Evolutionary conservation across 2,797 vertebrate species (phyloP), one percentile per base, ranked within the genome.

Genomic region (Malacoraja senta): DNA sequence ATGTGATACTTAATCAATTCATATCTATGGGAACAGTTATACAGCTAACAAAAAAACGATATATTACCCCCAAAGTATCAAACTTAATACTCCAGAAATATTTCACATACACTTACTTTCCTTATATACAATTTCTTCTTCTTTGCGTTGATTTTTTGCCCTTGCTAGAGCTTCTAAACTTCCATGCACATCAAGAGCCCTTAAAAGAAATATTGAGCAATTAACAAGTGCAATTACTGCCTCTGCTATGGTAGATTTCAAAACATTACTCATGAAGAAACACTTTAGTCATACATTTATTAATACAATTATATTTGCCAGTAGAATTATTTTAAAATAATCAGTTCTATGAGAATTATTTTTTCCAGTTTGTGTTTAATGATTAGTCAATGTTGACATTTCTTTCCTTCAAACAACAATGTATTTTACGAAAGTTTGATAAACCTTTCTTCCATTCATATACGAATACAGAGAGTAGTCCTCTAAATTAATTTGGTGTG

Each of bases 171-270:
- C 99, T 95, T 99, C 99, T 17, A 95, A 97, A 94, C 99, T 99
- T 94, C 99, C 99, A 98, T 99, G 99, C 35, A 99, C 98, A 94
- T 99, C 99, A 94, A 99, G 94, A 19, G 98, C 98, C 95, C 99
- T 99, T 71, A n/a, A 80, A 53, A 92, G 19, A 92, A 76, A 58
- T 26, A 74, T 53, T 76, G 44, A 74, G 21, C 63, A 88, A 68
- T 63, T 65, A 63, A 65, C 65, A 68, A 35, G 2, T 88, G 84
- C 61, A 35, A 9, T 21, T 68, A 88, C 8, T 26, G 9, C 26
- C 58, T n/a, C 81, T 29, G 38, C 61, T 65, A 10, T 24, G 13
- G 8, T 35, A 58, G 53, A 32, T 63, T 86, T 84, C 38, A 44
- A 83, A 61, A 26, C 6, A n/a, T 12, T 13, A 65, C 8, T 78